phyloP scores from a whole-genome alignment of 1,140 invertebrate genomes.

The Fragariocoptes setiger region DNA sequence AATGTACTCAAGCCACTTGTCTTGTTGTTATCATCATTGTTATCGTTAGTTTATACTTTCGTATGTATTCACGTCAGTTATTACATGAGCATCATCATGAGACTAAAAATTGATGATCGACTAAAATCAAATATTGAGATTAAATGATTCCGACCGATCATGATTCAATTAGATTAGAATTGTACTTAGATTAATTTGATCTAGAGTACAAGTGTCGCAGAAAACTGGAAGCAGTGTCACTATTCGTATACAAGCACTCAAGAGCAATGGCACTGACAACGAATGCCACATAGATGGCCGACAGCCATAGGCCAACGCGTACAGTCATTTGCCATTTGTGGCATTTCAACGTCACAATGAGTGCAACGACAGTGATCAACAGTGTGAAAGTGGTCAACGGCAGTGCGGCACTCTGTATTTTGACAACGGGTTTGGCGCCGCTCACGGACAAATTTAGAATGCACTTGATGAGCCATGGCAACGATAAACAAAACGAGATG shows the following conservation, averaged over 20 bases:
- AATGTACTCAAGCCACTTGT: no score
- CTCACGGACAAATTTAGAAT: conserved; percentile 15
- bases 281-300: conserved; percentile 6
- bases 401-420: conserved; percentile 11
- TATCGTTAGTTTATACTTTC: no score
- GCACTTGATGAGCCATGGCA: conserved; percentile 48
- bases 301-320: conserved; percentile 9
- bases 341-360: conserved; percentile 9
- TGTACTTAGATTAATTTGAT: no score
- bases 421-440: conserved; percentile 1
- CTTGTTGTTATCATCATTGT: no score
- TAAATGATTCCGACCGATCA: no score
- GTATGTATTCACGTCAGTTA: no score
- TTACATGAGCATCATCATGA: no score
- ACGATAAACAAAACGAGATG: conserved; percentile 44
- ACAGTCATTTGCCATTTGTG: conserved; percentile 11
- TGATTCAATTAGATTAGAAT: no score
- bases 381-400: conserved; percentile 11
- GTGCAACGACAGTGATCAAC: conserved; percentile 9
- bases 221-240: no score
- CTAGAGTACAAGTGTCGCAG: no score
- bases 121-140: no score
- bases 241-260: background rate
- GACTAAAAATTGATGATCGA: no score
- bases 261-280: background rate